Conservation (phyloP, 2,113 vertebrate species). For the Ifrita kowaldi region DNA sequence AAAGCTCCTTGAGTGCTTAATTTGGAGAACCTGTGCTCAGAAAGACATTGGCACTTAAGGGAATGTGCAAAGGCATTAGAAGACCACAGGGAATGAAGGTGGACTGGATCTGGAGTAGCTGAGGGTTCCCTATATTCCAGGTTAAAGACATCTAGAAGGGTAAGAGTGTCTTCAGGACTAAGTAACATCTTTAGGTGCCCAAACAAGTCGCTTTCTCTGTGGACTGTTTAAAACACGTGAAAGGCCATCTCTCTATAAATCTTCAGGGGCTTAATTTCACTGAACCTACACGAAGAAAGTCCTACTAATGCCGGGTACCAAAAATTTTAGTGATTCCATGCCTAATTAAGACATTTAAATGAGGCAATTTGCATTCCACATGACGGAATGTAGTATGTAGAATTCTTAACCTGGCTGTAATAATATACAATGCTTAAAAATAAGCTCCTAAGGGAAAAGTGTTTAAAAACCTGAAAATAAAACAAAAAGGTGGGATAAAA, state of each 20-base stretch:
- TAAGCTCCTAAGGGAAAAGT: not conserved
- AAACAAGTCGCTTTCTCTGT: rapidly evolving
- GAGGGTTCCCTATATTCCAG: not conserved
- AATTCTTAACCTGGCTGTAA: not conserved
- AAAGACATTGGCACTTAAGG: not conserved
- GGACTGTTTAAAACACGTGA: not conserved
- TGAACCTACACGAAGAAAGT: not conserved
- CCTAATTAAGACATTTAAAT: not conserved
- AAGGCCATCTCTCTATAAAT: not conserved
- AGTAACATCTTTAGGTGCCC: not conserved
- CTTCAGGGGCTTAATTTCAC: not conserved
- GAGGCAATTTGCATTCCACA: not conserved
- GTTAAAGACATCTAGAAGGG: not conserved
- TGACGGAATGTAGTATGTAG: not conserved
- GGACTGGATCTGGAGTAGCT: not conserved
- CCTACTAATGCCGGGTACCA: not conserved
- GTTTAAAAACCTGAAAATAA: not conserved
- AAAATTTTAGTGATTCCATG: not conserved
- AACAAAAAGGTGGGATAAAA: not conserved
- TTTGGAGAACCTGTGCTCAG: not conserved
- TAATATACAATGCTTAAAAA: not conserved
- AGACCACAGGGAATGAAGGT: not conserved
- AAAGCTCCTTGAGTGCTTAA: not conserved
- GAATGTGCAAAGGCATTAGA: not conserved
- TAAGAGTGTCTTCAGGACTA: not conserved